These are phyloP conservation scores for Hemicrepidius hirtus DNA, from an alignment of 2,888 invertebrate genomes.

Conservation along the genomic window DNA sequence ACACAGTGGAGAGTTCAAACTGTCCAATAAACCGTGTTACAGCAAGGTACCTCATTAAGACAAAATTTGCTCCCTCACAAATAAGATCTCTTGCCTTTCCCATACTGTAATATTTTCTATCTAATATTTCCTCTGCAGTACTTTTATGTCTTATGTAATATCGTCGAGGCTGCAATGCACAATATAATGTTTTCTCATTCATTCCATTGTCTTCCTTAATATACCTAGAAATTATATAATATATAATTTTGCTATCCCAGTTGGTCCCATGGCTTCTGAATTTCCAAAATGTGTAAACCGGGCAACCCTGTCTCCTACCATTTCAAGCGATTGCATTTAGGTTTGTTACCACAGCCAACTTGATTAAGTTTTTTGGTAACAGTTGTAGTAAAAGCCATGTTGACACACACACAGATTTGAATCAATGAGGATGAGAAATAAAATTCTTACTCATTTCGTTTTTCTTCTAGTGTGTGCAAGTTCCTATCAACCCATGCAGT, in stretches of 20 bases:
- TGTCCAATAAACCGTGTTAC: slow-evolving; percentile 74
- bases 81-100: slow-evolving; percentile 73
- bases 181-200: slow-evolving; percentile 75
- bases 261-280: no score
- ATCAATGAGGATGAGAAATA: no score
- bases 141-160: slow-evolving; percentile 75
- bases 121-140: slow-evolving; percentile 71
- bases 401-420: no score
- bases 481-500: slow-evolving; percentile 77
- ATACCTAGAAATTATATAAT: slow-evolving; percentile 61
- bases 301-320: no score
- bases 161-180: slow-evolving; percentile 74
- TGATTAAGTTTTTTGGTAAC: no score
- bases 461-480: slow-evolving; percentile 80
- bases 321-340: no score
- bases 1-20: slow-evolving; percentile 75
- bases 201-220: slow-evolving; percentile 69
- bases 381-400: no score
- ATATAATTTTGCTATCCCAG: no score
- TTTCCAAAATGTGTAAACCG: no score
- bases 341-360: no score
- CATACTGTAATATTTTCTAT: slow-evolving; percentile 74
- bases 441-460: slow-evolving; percentile 74
- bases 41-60: slow-evolving; percentile 77
- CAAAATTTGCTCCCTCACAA: slow-evolving; percentile 78